Base-by-base conservation (phyloP, 2,888 invertebrate species). In the Orchesellides sinensis region DNA sequence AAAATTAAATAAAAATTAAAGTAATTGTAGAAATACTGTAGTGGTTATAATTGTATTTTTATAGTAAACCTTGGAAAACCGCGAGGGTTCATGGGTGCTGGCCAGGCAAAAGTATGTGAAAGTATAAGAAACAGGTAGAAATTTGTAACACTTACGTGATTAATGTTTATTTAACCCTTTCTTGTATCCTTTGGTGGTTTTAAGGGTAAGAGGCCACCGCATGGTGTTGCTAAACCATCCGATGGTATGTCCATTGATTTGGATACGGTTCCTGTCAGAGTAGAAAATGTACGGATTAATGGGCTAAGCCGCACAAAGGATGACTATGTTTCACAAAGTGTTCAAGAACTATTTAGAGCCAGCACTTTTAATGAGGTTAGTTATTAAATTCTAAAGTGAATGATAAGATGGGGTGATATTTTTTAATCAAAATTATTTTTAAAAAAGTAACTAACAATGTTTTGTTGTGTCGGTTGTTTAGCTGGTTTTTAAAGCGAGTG, bases 251-350 rank as follows among this genome's bases (percentile, higher is more conserved):
- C 84, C 23, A 84, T 84, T 29, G 83, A 84, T 70, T 70, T 84
- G 65, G 84, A 84, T 52, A 27, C n/a, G 17, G 83, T 88, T 17
- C 87, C 87, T 94, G 96, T 95, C 0, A 92, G 95, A 70, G 97
- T 98, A 1, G 96, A 97, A 89, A 93, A 93, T 87, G 93, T 98
- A 29, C 94, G 96, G 88, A 93, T 98, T 65, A 95, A 96, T 89
- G 98, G 98, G 0, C 90, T 98, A 17, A 92, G 91, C 47, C 92
- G 97, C 82, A 98, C 98, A 0, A 96, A 96, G 90, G 95, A 97
- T 90, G 98, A 98, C 89, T 93, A 98, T 87, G 92, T 98, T 40
- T 92, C 93, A 87, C 93, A 93, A 88, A 94, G 95, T 29, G 94
- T 98, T 0, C 92, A 93, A 75, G 95, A 95, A 8, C 91, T 99